These are phyloP conservation scores for Daphoenositta chrysoptera DNA, from an alignment of 2,113 vertebrate genomes.

Conservation along the genomic window DNA sequence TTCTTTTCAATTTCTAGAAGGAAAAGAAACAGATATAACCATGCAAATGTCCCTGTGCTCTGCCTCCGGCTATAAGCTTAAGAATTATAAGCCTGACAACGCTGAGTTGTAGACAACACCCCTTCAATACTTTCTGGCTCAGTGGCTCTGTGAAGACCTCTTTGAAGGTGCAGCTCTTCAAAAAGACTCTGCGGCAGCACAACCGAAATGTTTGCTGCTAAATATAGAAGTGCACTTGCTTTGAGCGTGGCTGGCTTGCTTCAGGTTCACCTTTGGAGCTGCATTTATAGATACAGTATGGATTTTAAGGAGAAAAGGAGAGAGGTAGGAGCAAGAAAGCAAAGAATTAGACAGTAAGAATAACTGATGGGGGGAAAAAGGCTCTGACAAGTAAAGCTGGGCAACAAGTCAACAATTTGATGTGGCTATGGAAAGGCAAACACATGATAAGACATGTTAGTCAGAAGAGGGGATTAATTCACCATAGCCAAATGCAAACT, in stretches of 20 bases:
- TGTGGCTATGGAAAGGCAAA: background rate
- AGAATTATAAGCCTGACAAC: background rate
- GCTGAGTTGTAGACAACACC: background rate
- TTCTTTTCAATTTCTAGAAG: constrained; percentile 31
- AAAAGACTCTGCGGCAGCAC: background rate
- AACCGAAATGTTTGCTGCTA: background rate
- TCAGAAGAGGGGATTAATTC: background rate
- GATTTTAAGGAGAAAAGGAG: background rate
- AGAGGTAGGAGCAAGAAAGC: background rate
- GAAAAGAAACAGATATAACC: background rate
- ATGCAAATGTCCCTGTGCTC: constrained; percentile 12
- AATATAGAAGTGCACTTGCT: constrained; percentile 34
- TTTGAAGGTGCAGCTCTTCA: constrained; percentile 18
- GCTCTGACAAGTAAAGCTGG: background rate
- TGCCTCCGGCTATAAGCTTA: background rate
- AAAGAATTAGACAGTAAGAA: background rate
- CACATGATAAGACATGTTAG: background rate
- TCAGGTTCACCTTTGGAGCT: background rate
- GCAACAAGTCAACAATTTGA: background rate
- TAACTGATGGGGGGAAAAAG: background rate
- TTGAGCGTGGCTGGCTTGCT: background rate
- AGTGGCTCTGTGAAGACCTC: constrained; percentile 3
- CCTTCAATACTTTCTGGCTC: constrained; percentile 2
- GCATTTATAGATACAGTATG: background rate
- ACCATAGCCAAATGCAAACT: background rate